Percentiles rank a stretch among this genome's conserved stretches.
Evolutionary conservation across 2,797 vertebrate genomes (phyloP).

Genomic region (Todus mexicanus): DNA sequence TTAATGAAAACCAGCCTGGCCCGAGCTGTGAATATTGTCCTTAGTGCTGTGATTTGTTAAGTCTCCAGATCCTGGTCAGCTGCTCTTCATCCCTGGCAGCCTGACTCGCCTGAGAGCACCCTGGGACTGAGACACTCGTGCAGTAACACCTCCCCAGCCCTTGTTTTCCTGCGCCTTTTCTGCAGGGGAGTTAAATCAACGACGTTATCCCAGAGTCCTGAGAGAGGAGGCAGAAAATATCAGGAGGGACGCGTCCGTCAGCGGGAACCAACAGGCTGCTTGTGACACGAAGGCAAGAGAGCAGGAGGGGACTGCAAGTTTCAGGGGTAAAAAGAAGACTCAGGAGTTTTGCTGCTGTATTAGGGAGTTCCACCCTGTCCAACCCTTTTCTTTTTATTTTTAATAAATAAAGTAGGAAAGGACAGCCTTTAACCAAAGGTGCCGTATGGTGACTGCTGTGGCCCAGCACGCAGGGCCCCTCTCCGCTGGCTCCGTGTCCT

Average conservation of each 20-base stretch:
- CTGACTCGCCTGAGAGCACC: accelerated
- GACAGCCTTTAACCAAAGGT: neutral
- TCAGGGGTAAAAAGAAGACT: neutral
- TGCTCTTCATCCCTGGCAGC: neutral
- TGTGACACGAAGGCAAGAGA: neutral
- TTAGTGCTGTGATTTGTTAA: neutral
- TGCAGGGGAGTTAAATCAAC: neutral
- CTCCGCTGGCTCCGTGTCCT: neutral
- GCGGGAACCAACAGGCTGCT: neutral
- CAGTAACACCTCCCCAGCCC: too few species aligned
- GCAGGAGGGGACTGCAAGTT: neutral
- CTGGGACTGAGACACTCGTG: accelerated
- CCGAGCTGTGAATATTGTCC: neutral
- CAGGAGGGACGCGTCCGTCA: neutral
- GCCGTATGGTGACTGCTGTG: neutral
- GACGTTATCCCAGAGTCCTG: too few species aligned
- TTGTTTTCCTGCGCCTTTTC: neutral
- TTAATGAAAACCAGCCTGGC: neutral
- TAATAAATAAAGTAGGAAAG: neutral
- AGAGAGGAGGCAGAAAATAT: neutral
- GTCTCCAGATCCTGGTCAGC: accelerated
- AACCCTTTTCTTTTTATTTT: accelerated
- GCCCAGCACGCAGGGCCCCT: neutral
- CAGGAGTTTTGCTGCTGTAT: neutral
- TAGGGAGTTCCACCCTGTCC: neutral